Evolutionary conservation across 2,797 vertebrate species (phyloP).

Genomic region (Hyperoplus lanceolatus): DNA sequence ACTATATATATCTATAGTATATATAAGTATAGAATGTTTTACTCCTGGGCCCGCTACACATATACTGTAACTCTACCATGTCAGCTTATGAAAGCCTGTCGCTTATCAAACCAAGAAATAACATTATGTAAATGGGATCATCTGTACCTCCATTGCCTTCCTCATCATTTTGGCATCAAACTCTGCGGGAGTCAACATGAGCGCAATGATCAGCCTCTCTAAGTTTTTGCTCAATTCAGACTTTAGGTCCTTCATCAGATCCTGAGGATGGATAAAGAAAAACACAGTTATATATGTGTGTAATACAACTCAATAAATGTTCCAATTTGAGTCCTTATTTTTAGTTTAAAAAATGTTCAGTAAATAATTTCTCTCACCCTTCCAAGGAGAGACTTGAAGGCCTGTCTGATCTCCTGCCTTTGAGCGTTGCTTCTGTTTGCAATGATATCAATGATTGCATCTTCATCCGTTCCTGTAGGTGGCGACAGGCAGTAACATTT

Average conservation of each 20-base stretch:
- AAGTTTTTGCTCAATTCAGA: conserved; percentile 95
- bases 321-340: neutral
- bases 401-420: conserved; percentile 93
- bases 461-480: conserved; percentile 92
- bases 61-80: too few relatives aligned
- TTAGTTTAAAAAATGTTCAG: neutral
- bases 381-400: conserved; percentile 95
- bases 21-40: too few relatives aligned
- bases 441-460: conserved; percentile 92
- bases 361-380: conserved; percentile 84
- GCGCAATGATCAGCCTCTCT: conserved; percentile 91
- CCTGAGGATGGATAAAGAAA: conserved; percentile 78
- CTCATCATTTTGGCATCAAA: conserved; percentile 97
- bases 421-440: conserved; percentile 92
- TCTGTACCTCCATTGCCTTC: conserved; percentile 94
- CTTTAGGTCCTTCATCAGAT: conserved; percentile 96
- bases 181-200: conserved; percentile 94
- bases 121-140: neutral
- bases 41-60: too few relatives aligned
- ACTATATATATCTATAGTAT: too few relatives aligned
- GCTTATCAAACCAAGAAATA: too few relatives aligned
- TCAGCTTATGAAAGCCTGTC: too few relatives aligned
- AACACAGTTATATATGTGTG: neutral
- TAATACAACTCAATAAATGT: neutral
- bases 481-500: conserved; percentile 8